Conservation (phyloP, 2,113 vertebrate species). For the Triplophysa tibetana region DNA sequence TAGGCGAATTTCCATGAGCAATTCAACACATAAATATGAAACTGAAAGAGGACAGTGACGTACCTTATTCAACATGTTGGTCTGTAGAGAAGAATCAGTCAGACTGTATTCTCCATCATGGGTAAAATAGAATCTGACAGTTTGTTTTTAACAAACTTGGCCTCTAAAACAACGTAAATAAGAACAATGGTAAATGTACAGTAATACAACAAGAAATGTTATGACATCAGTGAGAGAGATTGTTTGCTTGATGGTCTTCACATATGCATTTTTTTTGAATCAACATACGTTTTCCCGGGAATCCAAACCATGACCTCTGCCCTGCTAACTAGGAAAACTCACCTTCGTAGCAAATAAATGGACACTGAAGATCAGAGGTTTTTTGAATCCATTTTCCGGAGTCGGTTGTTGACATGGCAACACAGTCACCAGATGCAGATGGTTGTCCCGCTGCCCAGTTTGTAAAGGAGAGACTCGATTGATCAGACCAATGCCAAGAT, state of each 20-base stretch:
- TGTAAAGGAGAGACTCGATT: constrained; percentile 18
- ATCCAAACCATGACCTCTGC: constrained; percentile 26
- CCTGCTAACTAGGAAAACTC: constrained; percentile 3
- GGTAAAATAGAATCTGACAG: background rate
- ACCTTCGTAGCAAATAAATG: constrained; percentile 45
- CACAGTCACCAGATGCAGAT: constrained; percentile 18
- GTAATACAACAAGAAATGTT: background rate
- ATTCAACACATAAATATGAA: too few species aligned
- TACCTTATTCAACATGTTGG: background rate
- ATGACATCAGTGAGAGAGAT: background rate
- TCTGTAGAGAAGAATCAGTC: background rate
- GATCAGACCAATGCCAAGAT: constrained; percentile 35
- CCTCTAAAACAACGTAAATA: too few species aligned
- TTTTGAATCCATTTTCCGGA: constrained; percentile 27
- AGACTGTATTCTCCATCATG: background rate
- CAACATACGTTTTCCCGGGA: background rate
- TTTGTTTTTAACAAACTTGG: background rate
- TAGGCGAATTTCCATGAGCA: too few species aligned
- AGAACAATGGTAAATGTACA: too few species aligned
- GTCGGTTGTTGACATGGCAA: background rate
- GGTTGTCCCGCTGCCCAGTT: constrained; percentile 31
- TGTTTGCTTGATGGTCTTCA: background rate
- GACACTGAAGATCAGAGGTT: background rate
- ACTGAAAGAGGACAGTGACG: too few species aligned
- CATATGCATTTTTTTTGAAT: too few species aligned